Evolutionary conservation across 2,113 vertebrate species (phyloP).

Genomic region (Centropus bengalensis): DNA sequence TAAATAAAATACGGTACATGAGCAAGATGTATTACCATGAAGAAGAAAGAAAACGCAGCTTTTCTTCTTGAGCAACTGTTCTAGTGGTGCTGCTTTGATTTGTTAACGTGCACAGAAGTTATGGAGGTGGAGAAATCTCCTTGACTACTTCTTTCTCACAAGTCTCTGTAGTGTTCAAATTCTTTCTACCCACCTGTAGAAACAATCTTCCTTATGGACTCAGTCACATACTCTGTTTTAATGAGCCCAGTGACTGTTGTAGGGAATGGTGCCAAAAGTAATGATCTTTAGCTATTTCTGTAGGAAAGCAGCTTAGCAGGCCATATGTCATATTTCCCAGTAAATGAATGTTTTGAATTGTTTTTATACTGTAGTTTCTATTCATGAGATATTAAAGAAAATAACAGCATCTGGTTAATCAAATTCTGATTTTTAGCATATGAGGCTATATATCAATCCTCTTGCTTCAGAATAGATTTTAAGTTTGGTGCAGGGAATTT

Average conservation of each 20-base stretch:
- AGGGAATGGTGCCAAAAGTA: conserved; percentile 4
- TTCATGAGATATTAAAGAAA: conserved; percentile 38
- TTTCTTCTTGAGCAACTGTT: not conserved
- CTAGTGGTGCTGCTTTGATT: not conserved
- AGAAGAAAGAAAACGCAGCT: not conserved
- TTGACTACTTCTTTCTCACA: conserved; percentile 37
- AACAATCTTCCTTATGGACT: not conserved
- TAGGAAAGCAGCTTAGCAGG: conserved; percentile 33
- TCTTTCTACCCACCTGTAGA: conserved; percentile 31
- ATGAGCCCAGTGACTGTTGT: conserved; percentile 1
- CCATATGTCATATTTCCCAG: conserved; percentile 53
- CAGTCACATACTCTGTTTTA: not conserved
- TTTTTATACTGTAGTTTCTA: conserved; percentile 23
- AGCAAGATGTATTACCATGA: not conserved
- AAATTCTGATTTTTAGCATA: not conserved
- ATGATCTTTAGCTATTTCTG: conserved; percentile 45
- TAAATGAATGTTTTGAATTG: conserved; percentile 41
- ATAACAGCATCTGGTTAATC: conserved; percentile 42
- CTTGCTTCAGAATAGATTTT: not conserved
- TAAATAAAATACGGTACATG: not conserved
- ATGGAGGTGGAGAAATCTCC: conserved; percentile 53
- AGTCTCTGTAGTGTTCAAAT: conserved; percentile 4
- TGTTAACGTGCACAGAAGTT: conserved; percentile 12
- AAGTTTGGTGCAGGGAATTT: not conserved
- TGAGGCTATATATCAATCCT: not conserved